These are phyloP conservation scores for Pachyseris speciosa DNA, from an alignment of 64 coral and sea anemone genomes.

Conservation along the genomic window DNA sequence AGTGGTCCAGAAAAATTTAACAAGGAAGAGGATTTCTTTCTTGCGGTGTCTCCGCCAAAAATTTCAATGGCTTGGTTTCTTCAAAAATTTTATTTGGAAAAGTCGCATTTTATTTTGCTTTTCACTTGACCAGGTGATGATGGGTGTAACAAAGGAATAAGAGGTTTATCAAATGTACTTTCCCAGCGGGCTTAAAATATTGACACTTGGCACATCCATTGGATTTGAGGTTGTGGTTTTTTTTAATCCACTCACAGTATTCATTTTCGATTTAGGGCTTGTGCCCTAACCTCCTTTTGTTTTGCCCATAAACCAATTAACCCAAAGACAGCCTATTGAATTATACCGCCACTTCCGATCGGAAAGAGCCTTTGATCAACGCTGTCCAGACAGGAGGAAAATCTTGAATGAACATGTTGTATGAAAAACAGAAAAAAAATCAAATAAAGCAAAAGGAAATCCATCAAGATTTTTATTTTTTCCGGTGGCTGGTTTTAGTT, in stretches of 20 bases:
- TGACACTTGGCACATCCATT: too few relatives aligned
- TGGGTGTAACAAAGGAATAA: background rate
- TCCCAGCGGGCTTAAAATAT: too few relatives aligned
- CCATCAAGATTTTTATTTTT: too few relatives aligned
- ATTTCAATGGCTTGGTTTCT: background rate
- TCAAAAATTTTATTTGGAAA: background rate
- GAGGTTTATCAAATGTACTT: background rate
- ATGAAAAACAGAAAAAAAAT: background rate
- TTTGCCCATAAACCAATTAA: slow-evolving; percentile 16
- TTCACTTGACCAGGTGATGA: background rate
- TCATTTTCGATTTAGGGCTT: background rate
- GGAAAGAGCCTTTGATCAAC: background rate
- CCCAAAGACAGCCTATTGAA: background rate
- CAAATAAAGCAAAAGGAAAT: too few relatives aligned
- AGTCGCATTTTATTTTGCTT: background rate
- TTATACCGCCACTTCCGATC: background rate
- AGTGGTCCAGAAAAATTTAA: background rate
- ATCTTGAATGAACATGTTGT: background rate
- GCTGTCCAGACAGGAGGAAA: background rate
- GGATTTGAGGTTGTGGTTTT: too few relatives aligned
- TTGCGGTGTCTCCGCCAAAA: slow-evolving; percentile 11
- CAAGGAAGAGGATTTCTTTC: background rate
- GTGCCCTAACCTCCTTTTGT: background rate
- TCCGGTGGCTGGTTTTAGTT: background rate
- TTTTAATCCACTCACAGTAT: too few relatives aligned